These are phyloP conservation scores for Epinephelus lanceolatus DNA, from an alignment of 2,113 vertebrate species.

Conservation along the genomic window DNA sequence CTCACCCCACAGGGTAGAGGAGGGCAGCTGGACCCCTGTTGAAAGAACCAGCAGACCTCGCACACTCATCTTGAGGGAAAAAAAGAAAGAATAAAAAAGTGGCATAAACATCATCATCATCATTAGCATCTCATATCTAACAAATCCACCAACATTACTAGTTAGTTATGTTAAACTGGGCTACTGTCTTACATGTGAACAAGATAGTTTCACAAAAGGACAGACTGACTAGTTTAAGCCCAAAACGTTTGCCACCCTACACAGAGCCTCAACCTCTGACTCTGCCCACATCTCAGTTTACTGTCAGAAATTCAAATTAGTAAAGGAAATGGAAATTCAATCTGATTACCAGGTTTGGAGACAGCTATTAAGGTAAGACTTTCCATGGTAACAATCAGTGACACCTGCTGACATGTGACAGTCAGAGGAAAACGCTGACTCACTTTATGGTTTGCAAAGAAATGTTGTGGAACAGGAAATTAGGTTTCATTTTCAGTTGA, in stretches of 20 bases:
- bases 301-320: background rate
- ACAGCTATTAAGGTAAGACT: background rate
- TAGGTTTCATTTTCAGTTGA: background rate
- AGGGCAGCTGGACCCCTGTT: slow-evolving; percentile 10
- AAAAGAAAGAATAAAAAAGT: background rate
- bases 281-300: background rate
- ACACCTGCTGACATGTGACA: background rate
- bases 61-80: background rate
- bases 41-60: background rate
- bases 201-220: background rate
- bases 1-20: background rate
- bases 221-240: background rate
- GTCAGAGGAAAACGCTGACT: background rate
- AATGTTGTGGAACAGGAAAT: background rate
- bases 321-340: background rate
- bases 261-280: background rate
- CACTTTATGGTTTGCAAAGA: background rate
- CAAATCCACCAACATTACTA: background rate
- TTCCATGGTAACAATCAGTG: background rate
- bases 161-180: background rate
- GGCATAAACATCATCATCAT: no score
- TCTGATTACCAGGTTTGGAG: background rate
- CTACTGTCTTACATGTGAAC: no score
- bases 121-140: background rate
- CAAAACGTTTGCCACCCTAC: background rate